Evolutionary conservation across 2,888 invertebrate genomes (phyloP), one percentile per base, ranked within the genome.

Genomic region (Masnerella sp.): DNA sequence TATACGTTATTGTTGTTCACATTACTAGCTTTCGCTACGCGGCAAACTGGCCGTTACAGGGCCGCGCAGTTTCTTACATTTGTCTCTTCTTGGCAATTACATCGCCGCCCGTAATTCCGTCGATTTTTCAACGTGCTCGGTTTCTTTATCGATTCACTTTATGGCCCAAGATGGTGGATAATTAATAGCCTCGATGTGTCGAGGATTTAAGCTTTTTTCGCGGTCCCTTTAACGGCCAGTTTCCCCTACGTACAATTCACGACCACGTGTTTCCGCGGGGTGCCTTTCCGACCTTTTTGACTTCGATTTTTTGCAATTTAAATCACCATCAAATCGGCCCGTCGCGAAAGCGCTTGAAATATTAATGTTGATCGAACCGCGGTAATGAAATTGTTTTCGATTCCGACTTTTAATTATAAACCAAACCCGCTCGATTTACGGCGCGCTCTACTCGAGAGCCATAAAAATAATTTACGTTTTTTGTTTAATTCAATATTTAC

Each of bases 401-500:
- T 32, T 43, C 14, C 9, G 15, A 5, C 12, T 56, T 56, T 56
- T 42, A 40, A 43, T 56, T 43, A 40, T 34, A 56, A 43, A n/a
- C n/a, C n/a, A n/a, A n/a, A n/a, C n/a, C n/a, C 34, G 43, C 5
- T 15, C 25, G 36, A 64, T 54, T 42, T 64, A 42, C 40, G 42
- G 8, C 22, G 36, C 56, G 14, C 5, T 9, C 20, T 51, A 2
- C 9, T 38, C 45, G 7, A 9, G 20, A 32, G 38, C 45, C 15
- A 47, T 61, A 40, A 43, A 45, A 61, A 69, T 70, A 49, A 62
- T 56, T 45, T 34, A 47, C 5, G 18, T 49, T 70, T 58, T 70
- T 22, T 64, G 40, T 70, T 54, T 47, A 42, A 62, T 70, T 62
- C 34, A 62, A 62, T 70, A 58, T 64, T 70, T 58, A 71, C 64